Conservation (phyloP, 2,797 vertebrate species). For the Sebastes jordani region DNA sequence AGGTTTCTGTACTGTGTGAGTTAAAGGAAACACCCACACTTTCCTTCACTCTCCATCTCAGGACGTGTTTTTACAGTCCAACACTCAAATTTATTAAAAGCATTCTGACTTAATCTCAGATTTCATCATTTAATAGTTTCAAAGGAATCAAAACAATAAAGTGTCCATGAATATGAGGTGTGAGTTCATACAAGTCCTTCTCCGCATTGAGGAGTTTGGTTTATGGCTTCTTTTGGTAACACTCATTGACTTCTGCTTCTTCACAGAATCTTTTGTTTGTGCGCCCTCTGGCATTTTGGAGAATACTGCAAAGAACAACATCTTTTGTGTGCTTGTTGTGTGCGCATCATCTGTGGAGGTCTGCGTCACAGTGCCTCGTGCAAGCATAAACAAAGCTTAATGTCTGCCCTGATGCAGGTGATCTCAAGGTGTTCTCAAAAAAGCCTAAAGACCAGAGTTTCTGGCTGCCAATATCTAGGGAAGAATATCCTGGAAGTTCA, state of each 20-base stretch:
- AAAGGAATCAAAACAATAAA: not conserved
- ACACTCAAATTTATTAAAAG: not conserved
- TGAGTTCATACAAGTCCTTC: not conserved
- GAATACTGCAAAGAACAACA: not conserved
- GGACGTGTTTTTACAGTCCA: not conserved
- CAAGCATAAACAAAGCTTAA: not conserved
- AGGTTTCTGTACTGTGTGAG: not conserved
- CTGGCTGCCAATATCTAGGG: not conserved
- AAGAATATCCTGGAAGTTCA: not conserved
- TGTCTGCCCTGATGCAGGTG: not conserved
- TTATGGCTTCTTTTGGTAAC: not conserved
- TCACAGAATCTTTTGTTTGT: not conserved
- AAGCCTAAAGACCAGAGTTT: not conserved
- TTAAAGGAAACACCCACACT: not conserved
- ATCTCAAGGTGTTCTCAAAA: not conserved
- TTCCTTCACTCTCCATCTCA: not conserved
- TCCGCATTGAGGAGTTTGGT: not conserved
- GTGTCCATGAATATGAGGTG: not conserved
- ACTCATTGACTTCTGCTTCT: not conserved
- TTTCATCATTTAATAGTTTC: constrained; percentile 20
- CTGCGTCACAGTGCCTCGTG: rapidly evolving
- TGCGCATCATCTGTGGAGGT: too few relatives aligned
- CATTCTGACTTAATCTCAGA: not conserved
- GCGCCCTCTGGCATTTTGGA: not conserved
- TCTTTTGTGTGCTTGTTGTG: not conserved